phyloP scores from a whole-genome alignment of 1,140 invertebrate species.

The Bombus breviceps region DNA sequence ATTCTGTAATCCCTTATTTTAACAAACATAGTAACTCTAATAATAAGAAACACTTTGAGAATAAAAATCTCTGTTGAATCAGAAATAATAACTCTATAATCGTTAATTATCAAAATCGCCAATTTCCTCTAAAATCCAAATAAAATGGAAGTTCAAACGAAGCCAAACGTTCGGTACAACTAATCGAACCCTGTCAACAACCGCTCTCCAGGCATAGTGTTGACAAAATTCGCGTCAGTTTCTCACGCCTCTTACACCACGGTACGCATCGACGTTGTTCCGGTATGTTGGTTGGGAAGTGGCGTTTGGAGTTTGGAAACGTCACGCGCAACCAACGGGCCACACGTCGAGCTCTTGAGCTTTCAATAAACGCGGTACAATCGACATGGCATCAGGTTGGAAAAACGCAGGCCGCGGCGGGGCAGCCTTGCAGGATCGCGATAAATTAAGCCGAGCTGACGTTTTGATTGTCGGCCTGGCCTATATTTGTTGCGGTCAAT shows the following conservation, averaged over 20 bases:
- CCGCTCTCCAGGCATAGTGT: background rate
- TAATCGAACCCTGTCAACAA: background rate
- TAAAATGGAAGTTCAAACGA: background rate
- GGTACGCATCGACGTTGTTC: background rate
- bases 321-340: background rate
- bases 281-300: background rate
- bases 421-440: background rate
- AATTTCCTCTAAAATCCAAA: background rate
- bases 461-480: constrained; percentile 32
- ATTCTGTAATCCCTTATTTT: too few relatives aligned
- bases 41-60: too few relatives aligned
- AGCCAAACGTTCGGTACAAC: background rate
- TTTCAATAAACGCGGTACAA: constrained; percentile 4
- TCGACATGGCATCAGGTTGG: background rate
- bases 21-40: too few relatives aligned
- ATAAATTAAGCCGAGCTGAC: constrained; percentile 43
- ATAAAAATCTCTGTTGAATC: too few relatives aligned
- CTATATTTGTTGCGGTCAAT: constrained; percentile 52
- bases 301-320: constrained; percentile 21
- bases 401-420: background rate
- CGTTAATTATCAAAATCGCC: too few relatives aligned
- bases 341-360: background rate
- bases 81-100: too few relatives aligned
- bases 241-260: background rate
- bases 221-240: background rate